phyloP scores from a whole-genome alignment of 2,113 vertebrate genomes.

The Neopipo cinnamomea region DNA sequence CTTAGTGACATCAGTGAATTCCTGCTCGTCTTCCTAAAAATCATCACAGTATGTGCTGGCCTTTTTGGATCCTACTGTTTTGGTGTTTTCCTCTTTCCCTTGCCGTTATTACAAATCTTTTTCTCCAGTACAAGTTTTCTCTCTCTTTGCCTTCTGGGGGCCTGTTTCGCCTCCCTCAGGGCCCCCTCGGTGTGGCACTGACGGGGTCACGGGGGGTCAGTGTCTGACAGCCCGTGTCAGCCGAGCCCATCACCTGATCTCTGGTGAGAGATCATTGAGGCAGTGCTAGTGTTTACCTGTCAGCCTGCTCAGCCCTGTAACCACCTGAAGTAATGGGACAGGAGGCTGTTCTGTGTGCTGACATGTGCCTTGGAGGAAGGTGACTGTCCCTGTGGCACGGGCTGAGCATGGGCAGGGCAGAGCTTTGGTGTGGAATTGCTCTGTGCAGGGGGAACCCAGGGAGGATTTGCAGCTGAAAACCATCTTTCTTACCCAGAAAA shows the following conservation, averaged over 20 bases:
- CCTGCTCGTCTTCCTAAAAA: not conserved
- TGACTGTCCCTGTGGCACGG: not conserved
- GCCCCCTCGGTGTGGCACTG: not conserved
- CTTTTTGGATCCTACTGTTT: fast-evolving
- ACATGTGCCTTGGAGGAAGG: not conserved
- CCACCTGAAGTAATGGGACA: not conserved
- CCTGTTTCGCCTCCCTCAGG: not conserved
- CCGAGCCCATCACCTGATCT: not conserved
- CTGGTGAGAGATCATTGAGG: not conserved
- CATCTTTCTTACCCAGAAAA: not conserved
- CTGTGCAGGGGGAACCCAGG: fast-evolving
- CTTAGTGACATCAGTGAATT: not conserved
- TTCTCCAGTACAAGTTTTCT: not conserved
- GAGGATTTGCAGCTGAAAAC: not conserved
- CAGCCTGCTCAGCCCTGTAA: not conserved
- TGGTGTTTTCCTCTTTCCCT: not conserved
- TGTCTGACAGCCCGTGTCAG: not conserved
- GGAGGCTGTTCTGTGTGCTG: not conserved
- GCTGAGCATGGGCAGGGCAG: fast-evolving
- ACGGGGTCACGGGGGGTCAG: not conserved
- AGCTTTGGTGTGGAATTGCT: not conserved
- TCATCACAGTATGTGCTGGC: not conserved
- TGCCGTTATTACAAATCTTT: not conserved
- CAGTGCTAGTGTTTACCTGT: not conserved
- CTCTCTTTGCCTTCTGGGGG: not conserved